phyloP scores from a whole-genome alignment of 2,113 vertebrate genomes.

The Silurus asotus region DNA sequence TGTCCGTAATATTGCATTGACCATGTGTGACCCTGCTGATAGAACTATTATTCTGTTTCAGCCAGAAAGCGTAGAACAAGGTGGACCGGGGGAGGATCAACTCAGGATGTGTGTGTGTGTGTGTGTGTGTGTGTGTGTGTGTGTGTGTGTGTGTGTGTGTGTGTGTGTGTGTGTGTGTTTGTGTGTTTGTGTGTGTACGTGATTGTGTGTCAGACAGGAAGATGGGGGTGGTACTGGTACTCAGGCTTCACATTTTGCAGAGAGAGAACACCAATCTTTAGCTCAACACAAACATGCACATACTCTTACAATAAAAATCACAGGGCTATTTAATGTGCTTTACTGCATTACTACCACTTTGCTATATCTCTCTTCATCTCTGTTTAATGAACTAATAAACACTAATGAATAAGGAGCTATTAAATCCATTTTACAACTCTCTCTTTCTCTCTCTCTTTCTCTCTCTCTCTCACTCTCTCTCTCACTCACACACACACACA shows the following conservation, averaged over 20 bases:
- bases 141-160: constrained; percentile 10
- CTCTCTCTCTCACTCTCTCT: constrained; percentile 8
- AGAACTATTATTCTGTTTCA: constrained; percentile 26
- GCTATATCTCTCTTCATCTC: constrained; percentile 10
- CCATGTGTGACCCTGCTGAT: constrained; percentile 1
- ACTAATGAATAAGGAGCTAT: not conserved
- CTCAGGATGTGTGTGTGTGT: constrained; percentile 21
- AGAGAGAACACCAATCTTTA: constrained; percentile 32
- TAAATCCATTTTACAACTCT: not conserved
- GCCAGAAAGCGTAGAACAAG: constrained; percentile 43
- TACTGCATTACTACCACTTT: constrained; percentile 10
- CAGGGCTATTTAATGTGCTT: constrained; percentile 22
- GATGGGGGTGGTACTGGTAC: constrained; percentile 34
- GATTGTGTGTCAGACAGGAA: not conserved
- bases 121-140: constrained; percentile 26
- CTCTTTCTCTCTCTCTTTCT: not conserved
- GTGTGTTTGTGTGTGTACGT: constrained; percentile 5
- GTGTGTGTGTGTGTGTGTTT: constrained; percentile 31
- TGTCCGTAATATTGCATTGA: not conserved
- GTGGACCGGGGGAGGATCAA: constrained; percentile 44
- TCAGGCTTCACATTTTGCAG: constrained; percentile 40
- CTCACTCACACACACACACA: not conserved
- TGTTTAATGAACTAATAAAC: not conserved
- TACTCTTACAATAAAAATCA: constrained; percentile 12
- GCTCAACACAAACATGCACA: constrained; percentile 25